A percentile compares a stretch with the other conserved stretches of the same genome.
phyloP scores from a whole-genome alignment of 2,888 invertebrate genomes.

The Drosophila cognata region DNA sequence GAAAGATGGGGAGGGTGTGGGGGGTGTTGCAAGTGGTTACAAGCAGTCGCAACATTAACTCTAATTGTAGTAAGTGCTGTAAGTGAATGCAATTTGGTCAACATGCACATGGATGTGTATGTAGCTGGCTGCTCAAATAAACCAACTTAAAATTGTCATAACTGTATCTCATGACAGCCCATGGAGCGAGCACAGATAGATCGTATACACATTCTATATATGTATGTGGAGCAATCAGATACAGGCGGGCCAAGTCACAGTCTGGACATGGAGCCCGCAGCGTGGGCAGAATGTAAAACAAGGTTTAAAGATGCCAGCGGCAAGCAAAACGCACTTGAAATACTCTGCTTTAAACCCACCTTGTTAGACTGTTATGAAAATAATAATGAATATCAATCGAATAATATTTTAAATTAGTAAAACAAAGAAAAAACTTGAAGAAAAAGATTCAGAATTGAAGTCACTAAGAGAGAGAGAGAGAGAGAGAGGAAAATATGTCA shows the following conservation, averaged over 20 bases:
- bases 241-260: neutral
- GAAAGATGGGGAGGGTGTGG: slow-evolving; percentile 5
- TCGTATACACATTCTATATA: neutral
- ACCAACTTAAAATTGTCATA: slow-evolving; percentile 81
- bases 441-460: neutral
- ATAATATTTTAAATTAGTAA: neutral
- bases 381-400: neutral
- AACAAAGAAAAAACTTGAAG: neutral
- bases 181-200: slow-evolving; percentile 61
- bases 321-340: neutral
- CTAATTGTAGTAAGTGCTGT: slow-evolving; percentile 36
- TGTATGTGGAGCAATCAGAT: slow-evolving; percentile 70
- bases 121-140: slow-evolving; percentile 67
- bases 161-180: slow-evolving; percentile 78
- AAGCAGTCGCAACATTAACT: slow-evolving; percentile 33
- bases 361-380: neutral
- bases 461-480: neutral
- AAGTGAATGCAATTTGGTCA: slow-evolving; percentile 38
- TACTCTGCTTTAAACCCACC: slow-evolving; percentile 16
- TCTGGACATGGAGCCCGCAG: slow-evolving; percentile 33
- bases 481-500: neutral
- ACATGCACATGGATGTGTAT: slow-evolving; percentile 6
- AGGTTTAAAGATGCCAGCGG: neutral
- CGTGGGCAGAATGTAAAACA: slow-evolving; percentile 50
- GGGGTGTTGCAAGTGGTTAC: neutral